Evolutionary conservation across 1,140 invertebrate genomes (phyloP).

Genomic region (Mycetomoellerius zeteki): DNA sequence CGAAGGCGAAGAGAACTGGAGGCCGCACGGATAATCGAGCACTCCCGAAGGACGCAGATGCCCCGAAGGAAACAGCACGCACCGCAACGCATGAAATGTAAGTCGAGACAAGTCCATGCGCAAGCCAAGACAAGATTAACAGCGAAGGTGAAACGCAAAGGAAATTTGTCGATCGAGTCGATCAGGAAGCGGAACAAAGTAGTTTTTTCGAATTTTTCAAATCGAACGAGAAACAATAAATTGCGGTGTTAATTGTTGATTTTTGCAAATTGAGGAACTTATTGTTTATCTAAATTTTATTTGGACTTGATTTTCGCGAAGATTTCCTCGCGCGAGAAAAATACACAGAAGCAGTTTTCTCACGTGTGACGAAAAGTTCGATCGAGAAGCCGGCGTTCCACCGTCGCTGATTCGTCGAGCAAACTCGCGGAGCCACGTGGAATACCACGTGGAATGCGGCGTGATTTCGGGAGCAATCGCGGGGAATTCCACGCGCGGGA

Average conservation of each 20-base stretch:
- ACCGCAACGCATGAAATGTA: constrained; percentile 87
- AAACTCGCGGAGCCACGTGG: constrained; percentile 52
- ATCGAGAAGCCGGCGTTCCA: constrained; percentile 16
- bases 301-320: background rate
- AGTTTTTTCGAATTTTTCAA: background rate
- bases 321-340: background rate
- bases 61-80: constrained; percentile 86
- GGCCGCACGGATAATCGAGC: constrained; percentile 75
- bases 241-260: background rate
- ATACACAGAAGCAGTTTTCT: too few relatives aligned
- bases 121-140: background rate
- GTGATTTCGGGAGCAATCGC: constrained; percentile 51
- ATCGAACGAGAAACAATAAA: background rate
- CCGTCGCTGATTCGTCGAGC: constrained; percentile 43
- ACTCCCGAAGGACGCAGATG: constrained; percentile 84
- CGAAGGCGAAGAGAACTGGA: constrained; percentile 77
- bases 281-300: background rate
- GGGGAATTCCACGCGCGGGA: constrained; percentile 14
- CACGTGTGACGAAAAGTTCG: constrained; percentile 18
- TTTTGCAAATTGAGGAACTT: constrained; percentile 5
- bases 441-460: constrained; percentile 36
- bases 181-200: background rate
- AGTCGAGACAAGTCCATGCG: constrained; percentile 69
- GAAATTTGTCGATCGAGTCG: background rate
- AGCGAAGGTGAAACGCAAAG: constrained; percentile 21